Percentiles rank a stretch among this genome's conserved stretches.
These are phyloP conservation scores for Drosophila serrata DNA, from an alignment of 1,140 invertebrate species.

Conservation along the genomic window DNA sequence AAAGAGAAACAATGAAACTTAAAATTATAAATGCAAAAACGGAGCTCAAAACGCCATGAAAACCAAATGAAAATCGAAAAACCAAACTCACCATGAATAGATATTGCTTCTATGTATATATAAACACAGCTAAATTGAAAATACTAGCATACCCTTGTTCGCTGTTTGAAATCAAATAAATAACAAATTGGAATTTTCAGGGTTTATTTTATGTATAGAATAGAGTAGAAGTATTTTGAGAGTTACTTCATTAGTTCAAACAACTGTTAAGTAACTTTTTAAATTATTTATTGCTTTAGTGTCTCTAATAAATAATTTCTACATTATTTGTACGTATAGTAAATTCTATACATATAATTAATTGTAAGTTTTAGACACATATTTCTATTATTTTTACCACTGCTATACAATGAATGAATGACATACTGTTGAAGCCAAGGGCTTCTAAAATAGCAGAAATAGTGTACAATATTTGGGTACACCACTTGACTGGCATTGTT, in stretches of 20 bases:
- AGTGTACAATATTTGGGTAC: constrained; percentile 27
- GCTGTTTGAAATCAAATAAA: not conserved
- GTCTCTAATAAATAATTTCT: not conserved
- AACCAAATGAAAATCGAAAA: constrained; percentile 55
- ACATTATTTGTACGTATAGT: too few species aligned
- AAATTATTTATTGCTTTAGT: not conserved
- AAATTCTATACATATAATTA: too few species aligned
- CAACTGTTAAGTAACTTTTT: too few species aligned
- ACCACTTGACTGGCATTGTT: constrained; percentile 49
- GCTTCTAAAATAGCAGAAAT: constrained; percentile 28
- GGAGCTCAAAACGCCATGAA: constrained; percentile 56
- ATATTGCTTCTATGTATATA: constrained; percentile 50
- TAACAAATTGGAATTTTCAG: not conserved
- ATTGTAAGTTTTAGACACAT: not conserved
- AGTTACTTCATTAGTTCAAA: too few species aligned
- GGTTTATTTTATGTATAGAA: not conserved
- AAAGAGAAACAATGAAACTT: constrained; percentile 43
- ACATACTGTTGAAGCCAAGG: constrained; percentile 18
- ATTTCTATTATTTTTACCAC: not conserved
- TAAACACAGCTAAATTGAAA: constrained; percentile 3
- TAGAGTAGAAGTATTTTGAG: not conserved
- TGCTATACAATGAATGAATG: constrained; percentile 17
- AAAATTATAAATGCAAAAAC: constrained; percentile 71
- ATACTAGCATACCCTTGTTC: not conserved
- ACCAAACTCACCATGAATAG: constrained; percentile 51